Percentiles rank a stretch among this genome's conserved stretches.
Evolutionary conservation across 2,113 vertebrate species (phyloP).

Genomic region (Sardina pilchardus): DNA sequence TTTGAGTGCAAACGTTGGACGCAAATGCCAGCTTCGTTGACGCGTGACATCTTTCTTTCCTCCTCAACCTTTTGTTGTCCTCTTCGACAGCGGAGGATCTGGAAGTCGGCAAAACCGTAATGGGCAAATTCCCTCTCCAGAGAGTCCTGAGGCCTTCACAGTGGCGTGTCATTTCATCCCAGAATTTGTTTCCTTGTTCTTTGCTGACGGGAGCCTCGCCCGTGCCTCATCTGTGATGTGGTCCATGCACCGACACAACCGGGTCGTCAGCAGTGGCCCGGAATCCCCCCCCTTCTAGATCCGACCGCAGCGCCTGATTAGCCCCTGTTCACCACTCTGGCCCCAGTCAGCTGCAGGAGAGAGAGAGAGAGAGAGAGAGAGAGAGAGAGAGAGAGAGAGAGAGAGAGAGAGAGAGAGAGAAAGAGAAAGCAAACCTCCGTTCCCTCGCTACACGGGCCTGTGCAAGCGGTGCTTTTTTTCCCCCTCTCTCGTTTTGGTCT

Average conservation of each 20-base stretch:
- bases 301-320: background rate
- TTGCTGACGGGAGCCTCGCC: background rate
- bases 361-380: background rate
- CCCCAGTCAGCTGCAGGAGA: background rate
- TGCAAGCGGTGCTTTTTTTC: background rate
- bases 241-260: background rate
- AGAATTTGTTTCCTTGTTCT: background rate
- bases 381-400: background rate
- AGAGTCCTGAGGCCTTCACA: background rate
- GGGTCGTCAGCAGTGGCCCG: background rate
- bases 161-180: background rate
- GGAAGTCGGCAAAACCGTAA: background rate
- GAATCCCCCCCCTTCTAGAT: background rate
- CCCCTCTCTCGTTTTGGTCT: background rate
- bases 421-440: background rate
- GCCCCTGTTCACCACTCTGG: background rate
- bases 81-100: background rate
- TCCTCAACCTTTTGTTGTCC: background rate
- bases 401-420: background rate
- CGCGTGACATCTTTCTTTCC: background rate
- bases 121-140: background rate
- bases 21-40: background rate
- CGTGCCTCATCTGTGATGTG: background rate
- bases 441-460: background rate
- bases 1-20: background rate